Percentiles rank a stretch among this genome's conserved stretches.
Evolutionary conservation across 2,888 invertebrate genomes (phyloP).

Genomic region (Eupeodes luniger): DNA sequence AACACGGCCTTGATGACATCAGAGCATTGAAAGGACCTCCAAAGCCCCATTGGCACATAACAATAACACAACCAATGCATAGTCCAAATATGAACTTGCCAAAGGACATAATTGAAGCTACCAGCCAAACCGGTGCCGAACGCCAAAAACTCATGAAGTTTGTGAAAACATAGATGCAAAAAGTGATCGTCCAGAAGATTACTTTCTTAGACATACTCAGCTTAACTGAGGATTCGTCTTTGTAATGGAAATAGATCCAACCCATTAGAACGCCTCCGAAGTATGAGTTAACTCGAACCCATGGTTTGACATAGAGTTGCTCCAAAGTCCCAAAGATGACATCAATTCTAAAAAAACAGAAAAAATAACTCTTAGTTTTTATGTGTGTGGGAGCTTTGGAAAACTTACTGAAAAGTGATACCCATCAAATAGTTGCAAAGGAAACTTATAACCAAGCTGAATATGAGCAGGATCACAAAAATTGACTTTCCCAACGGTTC

Average conservation of each 20-base stretch:
- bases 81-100: conserved; percentile 80
- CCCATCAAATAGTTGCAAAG: conserved; percentile 79
- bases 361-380: not conserved
- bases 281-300: conserved; percentile 80
- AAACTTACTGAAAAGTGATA: conserved; percentile 81
- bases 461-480: conserved; percentile 76
- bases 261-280: conserved; percentile 80
- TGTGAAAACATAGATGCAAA: conserved; percentile 78
- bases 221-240: conserved; percentile 49
- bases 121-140: conserved; percentile 78
- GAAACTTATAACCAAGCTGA: conserved; percentile 78
- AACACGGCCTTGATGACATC: conserved; percentile 79
- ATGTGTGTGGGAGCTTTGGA: not conserved
- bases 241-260: conserved; percentile 77
- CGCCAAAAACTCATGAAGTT: conserved; percentile 81
- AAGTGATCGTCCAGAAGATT: conserved; percentile 78
- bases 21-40: conserved; percentile 78
- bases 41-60: conserved; percentile 79
- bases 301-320: conserved; percentile 80
- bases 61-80: conserved; percentile 78
- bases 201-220: conserved; percentile 57
- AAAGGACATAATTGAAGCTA: conserved; percentile 80
- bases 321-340: conserved; percentile 79
- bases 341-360: conserved; percentile 78
- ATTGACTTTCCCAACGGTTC: conserved; percentile 77